Evolutionary conservation across 2,888 invertebrate species (phyloP), one percentile per base, ranked within the genome.

Genomic region (Zeuzera pyrina): DNA sequence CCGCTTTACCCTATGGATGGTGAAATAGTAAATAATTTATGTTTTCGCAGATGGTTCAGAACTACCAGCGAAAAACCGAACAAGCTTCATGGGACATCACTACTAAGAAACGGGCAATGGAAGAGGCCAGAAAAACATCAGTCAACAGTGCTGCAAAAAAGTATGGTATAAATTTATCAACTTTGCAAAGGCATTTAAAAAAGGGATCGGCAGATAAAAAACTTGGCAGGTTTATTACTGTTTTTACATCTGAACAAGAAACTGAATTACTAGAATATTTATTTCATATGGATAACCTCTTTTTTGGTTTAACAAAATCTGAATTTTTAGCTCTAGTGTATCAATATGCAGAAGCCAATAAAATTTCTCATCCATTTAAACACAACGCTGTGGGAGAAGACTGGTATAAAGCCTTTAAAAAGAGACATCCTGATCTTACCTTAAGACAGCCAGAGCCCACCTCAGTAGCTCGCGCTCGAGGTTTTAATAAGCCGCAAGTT

Each of bases 361-460:
- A 32, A 3, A 13, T 36, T 2, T 23, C 29, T 8, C 27, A 38
- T 10, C 27, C 30, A 16, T 23, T 23, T n/a, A 23, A 23, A n/a
- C 3, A n/a, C 10, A n/a, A n/a, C 3, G 3, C 23, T 23, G 23
- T 11, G 10, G 23, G 23, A 1, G n/a, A n/a, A n/a, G 23, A 23
- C 2, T 23, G 23, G 23, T 23, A 23, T 10, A 23, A 10, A 4
- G 2, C n/a, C 11, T 23, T 23, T 11, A 23, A 23, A 10, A 2
- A 8, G 1, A 8, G 23, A 23, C 10, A 23, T 23, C 23, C n/a
- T n/a, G n/a, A n/a, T n/a, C n/a, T n/a, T n/a, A n/a, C n/a, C n/a
- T n/a, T n/a, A n/a, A n/a, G n/a, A n/a, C n/a, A n/a, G 3, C 41
- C 41, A 31, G 43, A 41, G 30, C 36, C 41, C 3, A 41, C 41